These are phyloP conservation scores for Loris lydekkerianus DNA, from an alignment of 2,797 vertebrate genomes.

Conservation along the genomic window DNA sequence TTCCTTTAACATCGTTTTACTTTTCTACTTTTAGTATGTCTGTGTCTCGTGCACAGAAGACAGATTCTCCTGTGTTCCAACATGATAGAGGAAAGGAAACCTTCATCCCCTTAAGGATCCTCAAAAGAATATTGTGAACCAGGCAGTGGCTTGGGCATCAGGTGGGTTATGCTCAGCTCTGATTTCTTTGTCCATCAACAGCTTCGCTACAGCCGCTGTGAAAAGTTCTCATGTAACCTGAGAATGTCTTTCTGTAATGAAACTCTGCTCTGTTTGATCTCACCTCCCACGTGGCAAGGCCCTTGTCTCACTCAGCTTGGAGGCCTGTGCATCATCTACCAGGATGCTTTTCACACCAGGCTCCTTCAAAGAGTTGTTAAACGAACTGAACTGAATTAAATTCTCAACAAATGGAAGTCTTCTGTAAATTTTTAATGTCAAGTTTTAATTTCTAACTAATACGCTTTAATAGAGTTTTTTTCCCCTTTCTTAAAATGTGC, in stretches of 20 bases:
- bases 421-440: slow-evolving; percentile 4
- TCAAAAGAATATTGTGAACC: neutral
- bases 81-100: neutral
- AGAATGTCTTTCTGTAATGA: neutral
- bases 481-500: too few species aligned
- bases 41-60: neutral
- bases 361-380: neutral
- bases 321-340: neutral
- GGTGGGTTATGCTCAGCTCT: neutral
- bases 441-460: slow-evolving; percentile 40
- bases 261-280: neutral
- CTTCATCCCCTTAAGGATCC: neutral
- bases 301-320: neutral
- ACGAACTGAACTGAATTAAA: slow-evolving; percentile 45
- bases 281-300: neutral
- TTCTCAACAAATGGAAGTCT: neutral
- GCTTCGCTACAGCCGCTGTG: neutral
- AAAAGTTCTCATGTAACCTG: slow-evolving; percentile 8
- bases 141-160: neutral
- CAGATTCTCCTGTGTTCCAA: neutral
- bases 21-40: neutral
- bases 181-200: neutral
- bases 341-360: neutral
- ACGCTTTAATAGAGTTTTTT: neutral
- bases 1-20: neutral